These are phyloP conservation scores for Coelinius sp. DNA, from an alignment of 2,888 invertebrate genomes.

Conservation along the genomic window DNA sequence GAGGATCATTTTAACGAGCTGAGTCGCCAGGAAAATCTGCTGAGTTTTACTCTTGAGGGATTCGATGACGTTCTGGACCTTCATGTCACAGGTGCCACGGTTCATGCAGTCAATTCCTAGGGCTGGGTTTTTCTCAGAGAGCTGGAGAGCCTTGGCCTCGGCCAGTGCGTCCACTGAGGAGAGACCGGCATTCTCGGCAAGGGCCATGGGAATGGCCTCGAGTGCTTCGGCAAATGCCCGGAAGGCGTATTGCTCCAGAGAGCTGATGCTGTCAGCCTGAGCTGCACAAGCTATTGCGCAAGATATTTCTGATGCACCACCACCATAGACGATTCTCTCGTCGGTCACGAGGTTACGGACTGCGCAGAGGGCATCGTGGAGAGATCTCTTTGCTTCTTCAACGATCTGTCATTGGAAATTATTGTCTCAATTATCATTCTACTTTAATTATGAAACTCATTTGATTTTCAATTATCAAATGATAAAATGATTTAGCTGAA, in stretches of 20 bases:
- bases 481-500: slow-evolving; percentile 28
- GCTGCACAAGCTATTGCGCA: slow-evolving; percentile 92
- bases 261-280: slow-evolving; percentile 89
- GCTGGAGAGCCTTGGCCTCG: slow-evolving; percentile 91
- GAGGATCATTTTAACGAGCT: slow-evolving; percentile 98
- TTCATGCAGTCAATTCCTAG: slow-evolving; percentile 97
- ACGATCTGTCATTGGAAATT: slow-evolving; percentile 74
- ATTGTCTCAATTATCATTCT: too few species aligned
- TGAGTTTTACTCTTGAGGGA: slow-evolving; percentile 97
- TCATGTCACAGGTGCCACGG: slow-evolving; percentile 91
- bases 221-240: slow-evolving; percentile 96
- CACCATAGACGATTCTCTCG: slow-evolving; percentile 92
- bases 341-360: slow-evolving; percentile 81
- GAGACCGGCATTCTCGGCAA: slow-evolving; percentile 97
- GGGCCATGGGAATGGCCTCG: slow-evolving; percentile 93
- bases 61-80: slow-evolving; percentile 94
- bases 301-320: slow-evolving; percentile 96
- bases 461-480: not conserved
- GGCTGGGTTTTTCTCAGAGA: slow-evolving; percentile 85
- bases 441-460: not conserved
- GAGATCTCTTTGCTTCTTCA: slow-evolving; percentile 81
- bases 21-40: slow-evolving; percentile 96
- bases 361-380: slow-evolving; percentile 83
- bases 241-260: slow-evolving; percentile 97
- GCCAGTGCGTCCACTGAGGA: slow-evolving; percentile 93